Evolutionary conservation across 2,888 invertebrate genomes (phyloP), one percentile per base, ranked within the genome.

Genomic region (Cataglyphis rosenhaueri): DNA sequence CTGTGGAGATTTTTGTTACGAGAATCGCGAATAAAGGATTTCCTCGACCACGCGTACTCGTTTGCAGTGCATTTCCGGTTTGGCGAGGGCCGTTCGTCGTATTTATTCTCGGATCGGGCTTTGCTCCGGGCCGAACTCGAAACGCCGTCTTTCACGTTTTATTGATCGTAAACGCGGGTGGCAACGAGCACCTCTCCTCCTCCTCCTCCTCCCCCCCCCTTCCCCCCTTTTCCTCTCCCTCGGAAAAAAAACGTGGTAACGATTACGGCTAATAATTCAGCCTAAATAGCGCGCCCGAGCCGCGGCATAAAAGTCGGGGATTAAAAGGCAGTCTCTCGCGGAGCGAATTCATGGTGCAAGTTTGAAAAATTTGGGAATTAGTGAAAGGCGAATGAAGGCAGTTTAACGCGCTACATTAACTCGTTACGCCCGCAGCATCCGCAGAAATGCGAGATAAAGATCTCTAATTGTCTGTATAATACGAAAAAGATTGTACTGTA

Each of bases 161-260:
- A 81, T 81, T 74, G 81, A 74, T 81, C 81, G 81, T 81, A 81
- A 74, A 81, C 74, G 71, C 59, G 59, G 38, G 59, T 57, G 68
- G 68, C 3, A 78, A 41, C 55, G 68, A 9, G 25, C 68, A 41
- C 38, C 25, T 65, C 25, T 10, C 10, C 38, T 3, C 2, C 12
- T 12, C 12, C 21, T 21, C 21, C 21, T 21, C 21, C 21, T 21
- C 48, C 48, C 38, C 10, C 10, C 10, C 6, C 35, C n/a, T 52
- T 18, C 2, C 10, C 38, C 3, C 2, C 12, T 12, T 12, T 29
- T 2, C 29, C 29, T 29, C 29, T 18, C 48, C 41, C 41, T 41
- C 10, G 2, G 29, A 29, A 29, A 29, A 6, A 55, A 76, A 68
- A 68, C 55, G 41, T 18, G 62, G 21, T 48, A 64, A 64, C 62